Conservation (phyloP, 30 jellyfish, hydroid and myxozoan species). For the Hydractinia echinata region DNA sequence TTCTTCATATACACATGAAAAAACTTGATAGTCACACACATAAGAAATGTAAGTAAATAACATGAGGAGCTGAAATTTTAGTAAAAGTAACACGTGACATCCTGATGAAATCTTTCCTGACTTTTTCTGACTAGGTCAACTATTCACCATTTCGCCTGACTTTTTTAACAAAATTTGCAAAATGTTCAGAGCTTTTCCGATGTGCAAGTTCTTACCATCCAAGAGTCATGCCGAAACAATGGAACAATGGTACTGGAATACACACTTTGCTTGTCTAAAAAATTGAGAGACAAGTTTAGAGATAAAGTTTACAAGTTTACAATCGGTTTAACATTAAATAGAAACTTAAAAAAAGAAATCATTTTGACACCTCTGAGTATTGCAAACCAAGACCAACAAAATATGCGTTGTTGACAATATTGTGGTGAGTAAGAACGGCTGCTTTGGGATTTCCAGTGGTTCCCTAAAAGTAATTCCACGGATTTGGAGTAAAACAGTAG, state of each 20-base stretch:
- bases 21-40: too few species aligned
- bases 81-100: too few species aligned
- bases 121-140: too few species aligned
- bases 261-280: conserved; percentile 45
- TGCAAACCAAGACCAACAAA: conserved; percentile 53
- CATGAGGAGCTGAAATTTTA: too few species aligned
- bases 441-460: conserved; percentile 98
- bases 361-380: conserved; percentile 22
- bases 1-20: too few species aligned
- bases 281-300: background rate
- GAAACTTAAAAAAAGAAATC: background rate
- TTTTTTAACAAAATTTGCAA: too few species aligned
- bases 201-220: conserved; percentile 68
- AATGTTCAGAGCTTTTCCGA: background rate
- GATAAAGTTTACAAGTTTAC: background rate
- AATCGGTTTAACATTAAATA: background rate
- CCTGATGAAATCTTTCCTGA: too few species aligned
- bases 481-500: background rate
- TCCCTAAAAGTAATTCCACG: conserved; percentile 44
- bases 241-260: conserved; percentile 91
- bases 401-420: conserved; percentile 66
- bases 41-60: too few species aligned
- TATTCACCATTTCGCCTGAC: too few species aligned
- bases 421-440: conserved; percentile 77
- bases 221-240: conserved; percentile 88